Evolutionary conservation across 2,888 invertebrate genomes (phyloP), one percentile per base, ranked within the genome.

Genomic region (Graphium colonna): DNA sequence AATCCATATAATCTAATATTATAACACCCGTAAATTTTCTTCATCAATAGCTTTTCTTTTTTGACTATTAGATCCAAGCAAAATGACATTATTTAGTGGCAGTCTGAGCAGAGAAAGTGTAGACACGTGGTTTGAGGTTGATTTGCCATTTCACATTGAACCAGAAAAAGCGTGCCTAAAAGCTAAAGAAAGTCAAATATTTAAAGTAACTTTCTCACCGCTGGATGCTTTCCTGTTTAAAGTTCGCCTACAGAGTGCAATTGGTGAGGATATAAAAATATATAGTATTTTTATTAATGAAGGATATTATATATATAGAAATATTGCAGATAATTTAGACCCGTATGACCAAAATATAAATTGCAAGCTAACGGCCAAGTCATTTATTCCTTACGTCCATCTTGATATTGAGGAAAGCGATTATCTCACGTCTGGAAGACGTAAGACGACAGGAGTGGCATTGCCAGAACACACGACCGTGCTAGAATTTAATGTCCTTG

Each of bases 351-450:
- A 86, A 57, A 92, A 92, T 64, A 74, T 91, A 47, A 61, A 79
- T 17, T 91, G 92, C 31, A 75, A 78, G 36, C 73, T 94, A 38
- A 77, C 72, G 40, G 94, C 91, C 0, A 91, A 90, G 62, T 92
- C 94, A 57, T 65, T 93, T 47, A 83, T 94, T 58, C 94, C 95
- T 0, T 92, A 92, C 63, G 94, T 92, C 64, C 94, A 94, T 71
- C 92, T 95, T 63, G 93, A 94, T 60, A 80, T 94, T 41, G 91
- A 92, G 59, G 92, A 92, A 55, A 93, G 92, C 46, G 92, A 93
- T 74, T 93, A 94, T 71, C 69, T 94, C 44, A 78, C 79, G 1
- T 83, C 82, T n/a, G 81, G 85, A 18, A 75, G 84, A 58, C 82
- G 91, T 46, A 82, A 84, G 57, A 57, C 66, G 1, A 75, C 76